Evolutionary conservation across 2,113 vertebrate genomes (phyloP).

Genomic region (Condylura cristata): DNA sequence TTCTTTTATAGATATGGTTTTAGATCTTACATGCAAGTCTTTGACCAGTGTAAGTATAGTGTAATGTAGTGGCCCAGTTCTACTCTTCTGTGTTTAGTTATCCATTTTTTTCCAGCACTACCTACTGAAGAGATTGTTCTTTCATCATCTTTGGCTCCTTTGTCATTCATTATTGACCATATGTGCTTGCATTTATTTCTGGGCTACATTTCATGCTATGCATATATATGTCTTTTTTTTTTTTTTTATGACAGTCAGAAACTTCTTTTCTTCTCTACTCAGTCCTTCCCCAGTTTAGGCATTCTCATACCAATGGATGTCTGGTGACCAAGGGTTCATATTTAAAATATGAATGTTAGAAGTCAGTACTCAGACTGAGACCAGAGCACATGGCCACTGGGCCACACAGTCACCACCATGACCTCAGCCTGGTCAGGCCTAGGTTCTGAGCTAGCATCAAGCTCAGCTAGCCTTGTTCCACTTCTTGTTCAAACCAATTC

Average conservation of each 20-base stretch:
- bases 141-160: background rate
- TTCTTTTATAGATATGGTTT: too few relatives aligned
- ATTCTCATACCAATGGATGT: background rate
- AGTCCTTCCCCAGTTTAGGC: background rate
- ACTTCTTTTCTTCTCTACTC: background rate
- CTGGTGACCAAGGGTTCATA: background rate
- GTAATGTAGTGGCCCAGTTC: too few relatives aligned
- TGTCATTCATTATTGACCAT: background rate
- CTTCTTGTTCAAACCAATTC: background rate
- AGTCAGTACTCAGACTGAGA: background rate
- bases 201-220: background rate
- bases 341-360: background rate
- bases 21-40: too few relatives aligned
- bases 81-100: too few relatives aligned
- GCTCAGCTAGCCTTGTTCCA: background rate
- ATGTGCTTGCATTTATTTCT: background rate
- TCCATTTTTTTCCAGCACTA: too few relatives aligned
- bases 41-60: too few relatives aligned
- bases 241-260: background rate
- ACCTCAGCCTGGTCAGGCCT: background rate
- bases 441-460: background rate
- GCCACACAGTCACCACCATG: background rate
- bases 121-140: too few relatives aligned
- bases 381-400: background rate
- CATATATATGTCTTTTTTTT: background rate